Evolutionary conservation across 1,140 invertebrate genomes (phyloP).

Genomic region (Euschistus heros): DNA sequence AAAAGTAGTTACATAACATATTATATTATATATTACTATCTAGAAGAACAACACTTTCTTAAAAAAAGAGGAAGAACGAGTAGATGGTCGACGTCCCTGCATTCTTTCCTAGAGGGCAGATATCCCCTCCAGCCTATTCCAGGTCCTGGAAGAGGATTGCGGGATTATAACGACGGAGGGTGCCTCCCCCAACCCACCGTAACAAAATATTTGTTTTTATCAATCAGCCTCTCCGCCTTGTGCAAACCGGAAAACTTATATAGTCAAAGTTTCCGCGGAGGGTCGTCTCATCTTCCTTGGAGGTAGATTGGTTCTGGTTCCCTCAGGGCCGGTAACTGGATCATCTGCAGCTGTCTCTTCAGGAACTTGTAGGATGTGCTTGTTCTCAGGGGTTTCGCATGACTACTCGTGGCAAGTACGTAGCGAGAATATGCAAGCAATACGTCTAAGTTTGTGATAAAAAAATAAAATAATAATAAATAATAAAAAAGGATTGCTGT

Average conservation of each 20-base stretch:
- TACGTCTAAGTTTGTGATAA: too few species aligned
- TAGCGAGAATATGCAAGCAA: too few species aligned
- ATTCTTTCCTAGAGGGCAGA: not conserved
- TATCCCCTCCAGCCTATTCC: not conserved
- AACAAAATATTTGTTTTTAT: slow-evolving; percentile 5
- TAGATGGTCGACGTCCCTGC: too few species aligned
- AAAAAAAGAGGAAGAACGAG: too few species aligned
- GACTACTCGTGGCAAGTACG: too few species aligned
- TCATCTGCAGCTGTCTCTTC: not conserved
- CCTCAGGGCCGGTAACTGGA: not conserved
- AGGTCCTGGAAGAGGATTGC: not conserved
- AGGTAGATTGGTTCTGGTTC: not conserved
- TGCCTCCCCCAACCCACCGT: not conserved
- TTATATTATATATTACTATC: too few species aligned
- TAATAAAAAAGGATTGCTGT: too few species aligned
- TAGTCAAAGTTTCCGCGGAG: not conserved
- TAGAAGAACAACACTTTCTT: too few species aligned
- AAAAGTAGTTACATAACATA: too few species aligned
- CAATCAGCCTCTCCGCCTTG: not conserved
- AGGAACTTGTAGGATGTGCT: too few species aligned
- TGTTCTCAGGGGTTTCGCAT: too few species aligned
- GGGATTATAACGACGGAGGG: not conserved
- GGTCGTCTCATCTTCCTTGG: not conserved
- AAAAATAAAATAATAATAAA: too few species aligned
- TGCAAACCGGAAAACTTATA: slow-evolving; percentile 5